Evolutionary conservation across 2,797 vertebrate genomes (phyloP), one percentile per base, ranked within the genome.

Genomic region (Tenualosa thibaudeaui): DNA sequence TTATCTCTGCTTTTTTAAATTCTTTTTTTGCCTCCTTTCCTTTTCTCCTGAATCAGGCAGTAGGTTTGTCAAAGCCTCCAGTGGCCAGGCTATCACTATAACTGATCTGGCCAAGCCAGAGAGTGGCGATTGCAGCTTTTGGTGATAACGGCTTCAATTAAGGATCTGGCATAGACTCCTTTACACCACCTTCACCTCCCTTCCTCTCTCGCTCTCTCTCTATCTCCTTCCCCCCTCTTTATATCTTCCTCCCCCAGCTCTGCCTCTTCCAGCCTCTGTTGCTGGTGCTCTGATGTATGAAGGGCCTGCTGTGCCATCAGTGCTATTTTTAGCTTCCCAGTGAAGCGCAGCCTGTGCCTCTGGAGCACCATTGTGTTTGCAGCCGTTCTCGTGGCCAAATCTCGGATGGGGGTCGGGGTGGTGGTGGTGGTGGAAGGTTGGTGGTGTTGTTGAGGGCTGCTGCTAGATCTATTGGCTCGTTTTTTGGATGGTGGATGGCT

Each of bases 271-370:
- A 87, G 24, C 83, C 81, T 83, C 83, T 88, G 56, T 19, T 51
- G 81, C 82, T 54, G 50, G 65, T 82, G 68, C 37, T 0, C 81
- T 84, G 87, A 85, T 84, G 83, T 86, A 86, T 83, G 71, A 56
- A 83, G 83, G 81, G 83, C 84, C 17, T 62, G 58, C n/a, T 5
- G 58, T 56, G 17, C 65, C 65, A 58, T 84, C 31, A 50, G 71
- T 22, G 17, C 81, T 87, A 88, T 88, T 87, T 85, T 86, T 89
- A 89, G 84, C 53, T 37, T 10, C 50, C 75, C 68, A 78, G 84
- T 22, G 75, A 2, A 31, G 62, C 15, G 75, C 62, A 31, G 62
- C 24, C 62, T 3, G 62, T 15, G 24, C 62, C 62, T 68, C 62
- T 31, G 62, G 62, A 37, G 26, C 26, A 12, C 9, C 62, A 68